Conservation (phyloP, 2,888 invertebrate species). For the Anagyrus pseudococci region DNA sequence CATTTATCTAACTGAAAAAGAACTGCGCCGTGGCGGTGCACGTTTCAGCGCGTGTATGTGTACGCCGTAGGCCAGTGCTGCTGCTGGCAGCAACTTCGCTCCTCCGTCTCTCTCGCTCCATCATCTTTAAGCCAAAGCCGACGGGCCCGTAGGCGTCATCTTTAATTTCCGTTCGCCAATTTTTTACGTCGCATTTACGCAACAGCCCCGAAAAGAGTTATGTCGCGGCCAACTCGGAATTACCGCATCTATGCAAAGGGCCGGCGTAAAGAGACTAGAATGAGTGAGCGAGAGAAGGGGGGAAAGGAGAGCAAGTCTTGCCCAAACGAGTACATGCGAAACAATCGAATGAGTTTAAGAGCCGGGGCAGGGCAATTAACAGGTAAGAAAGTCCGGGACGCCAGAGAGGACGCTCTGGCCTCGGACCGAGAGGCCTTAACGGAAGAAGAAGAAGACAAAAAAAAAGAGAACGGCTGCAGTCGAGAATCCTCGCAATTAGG, state of each 20-base stretch:
- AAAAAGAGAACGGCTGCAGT: not conserved
- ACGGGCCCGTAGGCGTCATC: not conserved
- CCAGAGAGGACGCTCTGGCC: not conserved
- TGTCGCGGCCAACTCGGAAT: too few relatives aligned
- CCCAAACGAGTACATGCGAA: not conserved
- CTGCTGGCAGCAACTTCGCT: too few relatives aligned
- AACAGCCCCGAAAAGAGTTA: too few relatives aligned
- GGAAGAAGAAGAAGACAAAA: slow-evolving; percentile 6
- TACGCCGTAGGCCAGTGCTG: too few relatives aligned
- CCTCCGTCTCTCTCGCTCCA: too few relatives aligned
- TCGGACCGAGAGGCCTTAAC: too few relatives aligned
- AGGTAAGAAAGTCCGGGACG: slow-evolving; percentile 11
- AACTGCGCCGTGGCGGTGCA: too few relatives aligned
- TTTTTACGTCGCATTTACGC: not conserved
- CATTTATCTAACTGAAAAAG: slow-evolving; percentile 12
- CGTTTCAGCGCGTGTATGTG: too few relatives aligned
- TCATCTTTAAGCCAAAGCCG: slow-evolving; percentile 12
- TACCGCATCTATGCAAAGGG: not conserved
- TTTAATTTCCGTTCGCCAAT: not conserved
- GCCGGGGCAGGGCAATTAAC: slow-evolving; percentile 20
- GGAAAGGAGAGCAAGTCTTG: too few relatives aligned
- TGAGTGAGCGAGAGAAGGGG: too few relatives aligned
- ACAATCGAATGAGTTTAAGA: slow-evolving; percentile 23
- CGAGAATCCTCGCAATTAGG: slow-evolving; percentile 34
- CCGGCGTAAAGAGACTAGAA: too few relatives aligned